Base-by-base conservation (phyloP, 1,140 invertebrate species). In the Hylyphantes graminicola region DNA sequence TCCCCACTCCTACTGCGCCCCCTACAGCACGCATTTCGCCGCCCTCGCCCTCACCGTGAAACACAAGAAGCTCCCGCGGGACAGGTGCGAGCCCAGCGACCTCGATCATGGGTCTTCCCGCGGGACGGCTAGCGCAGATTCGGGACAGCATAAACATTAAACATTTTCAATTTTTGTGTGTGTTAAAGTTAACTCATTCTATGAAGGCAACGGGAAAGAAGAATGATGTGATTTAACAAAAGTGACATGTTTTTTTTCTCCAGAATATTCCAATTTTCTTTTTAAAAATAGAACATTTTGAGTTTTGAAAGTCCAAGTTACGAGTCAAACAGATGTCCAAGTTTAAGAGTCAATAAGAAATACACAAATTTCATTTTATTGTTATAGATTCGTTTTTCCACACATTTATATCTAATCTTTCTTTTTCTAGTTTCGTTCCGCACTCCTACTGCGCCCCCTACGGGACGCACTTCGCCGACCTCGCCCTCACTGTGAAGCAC, bases 361-460 rank as follows among this genome's bases (percentile, higher is more conserved):
- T n/a, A n/a, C n/a, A n/a, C n/a, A n/a, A n/a, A n/a, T n/a, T n/a
- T n/a, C n/a, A n/a, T n/a, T n/a, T n/a, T n/a, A n/a, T n/a, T n/a
- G n/a, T n/a, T n/a, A n/a, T n/a, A n/a, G n/a, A n/a, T n/a, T n/a
- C n/a, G n/a, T n/a, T n/a, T n/a, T n/a, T n/a, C n/a, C n/a, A n/a
- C n/a, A n/a, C 35, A 2, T 35, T 35, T 5, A 35, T 2, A 35
- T 2, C 35, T 35, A 35, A 35, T 35, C 35, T 35, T 35, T 35
- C 35, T 35, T 35, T n/a, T 35, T 35, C 35, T 35, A 35, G 35
- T 17, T 98, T 98, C 88, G 97, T 98, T 87, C 97, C 97, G 10
- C 94, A 96, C 88, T 96, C 96, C 0, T 97, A 97, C 89, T 97
- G 96, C 90, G 94, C 95, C 0, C 95, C 96, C 0, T 96, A 94